Conservation (phyloP, 2,113 vertebrate species). For the Hippocampus guttulatus region DNA sequence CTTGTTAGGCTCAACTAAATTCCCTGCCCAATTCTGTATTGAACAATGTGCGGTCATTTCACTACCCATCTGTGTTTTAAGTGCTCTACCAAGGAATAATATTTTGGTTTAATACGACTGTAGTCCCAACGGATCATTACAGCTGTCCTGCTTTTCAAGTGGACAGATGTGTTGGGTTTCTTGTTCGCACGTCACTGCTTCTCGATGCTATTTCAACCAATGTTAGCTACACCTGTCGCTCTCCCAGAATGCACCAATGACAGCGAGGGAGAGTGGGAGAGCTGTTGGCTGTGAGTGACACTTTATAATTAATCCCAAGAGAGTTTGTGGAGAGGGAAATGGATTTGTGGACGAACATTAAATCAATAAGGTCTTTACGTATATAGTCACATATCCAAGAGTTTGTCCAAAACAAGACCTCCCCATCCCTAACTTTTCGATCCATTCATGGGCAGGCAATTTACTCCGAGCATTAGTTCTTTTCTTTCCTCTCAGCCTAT, state of each 20-base stretch:
- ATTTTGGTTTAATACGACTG: neutral
- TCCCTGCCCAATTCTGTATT: constrained; percentile 6
- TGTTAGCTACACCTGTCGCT: constrained; percentile 57
- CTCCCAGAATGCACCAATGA: constrained; percentile 54
- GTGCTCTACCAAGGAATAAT: neutral
- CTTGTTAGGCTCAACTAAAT: constrained; percentile 15
- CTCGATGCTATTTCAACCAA: constrained; percentile 17
- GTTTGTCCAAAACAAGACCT: constrained; percentile 27
- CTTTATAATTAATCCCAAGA: constrained; percentile 64
- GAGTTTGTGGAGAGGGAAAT: constrained; percentile 19
- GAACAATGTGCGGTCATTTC: neutral
- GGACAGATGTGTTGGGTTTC: constrained; percentile 8
- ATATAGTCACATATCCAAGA: constrained; percentile 18
- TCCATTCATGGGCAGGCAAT: constrained; percentile 26
- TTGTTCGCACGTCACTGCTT: constrained; percentile 18
- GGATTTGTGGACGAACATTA: constrained; percentile 24
- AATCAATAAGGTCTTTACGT: constrained; percentile 35
- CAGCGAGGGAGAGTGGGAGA: constrained; percentile 64
- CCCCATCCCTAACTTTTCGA: constrained; percentile 1
- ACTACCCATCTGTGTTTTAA: neutral
- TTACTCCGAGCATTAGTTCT: constrained; percentile 24
- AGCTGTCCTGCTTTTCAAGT: neutral
- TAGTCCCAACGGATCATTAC: neutral
- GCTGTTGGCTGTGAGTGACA: constrained; percentile 66
- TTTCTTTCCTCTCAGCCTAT: constrained; percentile 18